A percentile compares a stretch with the other conserved stretches of the same genome.
phyloP scores from a whole-genome alignment of 2,888 invertebrate genomes.

The Temnothorax unifasciatus region DNA sequence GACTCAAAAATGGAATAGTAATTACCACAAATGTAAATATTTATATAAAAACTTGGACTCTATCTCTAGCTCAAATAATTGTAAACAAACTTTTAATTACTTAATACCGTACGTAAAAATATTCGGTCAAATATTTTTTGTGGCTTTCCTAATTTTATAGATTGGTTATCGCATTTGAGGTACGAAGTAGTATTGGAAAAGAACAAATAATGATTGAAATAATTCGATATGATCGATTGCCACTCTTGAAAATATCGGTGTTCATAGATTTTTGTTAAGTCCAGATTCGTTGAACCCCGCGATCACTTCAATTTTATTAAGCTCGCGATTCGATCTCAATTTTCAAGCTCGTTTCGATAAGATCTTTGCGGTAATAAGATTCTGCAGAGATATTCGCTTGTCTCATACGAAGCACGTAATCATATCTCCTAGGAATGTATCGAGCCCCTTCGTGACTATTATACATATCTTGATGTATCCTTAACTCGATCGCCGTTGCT shows the following conservation, averaged over 20 bases:
- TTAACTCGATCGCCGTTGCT: not conserved
- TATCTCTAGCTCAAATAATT: not conserved
- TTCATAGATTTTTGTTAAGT: not conserved
- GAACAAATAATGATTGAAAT: not conserved
- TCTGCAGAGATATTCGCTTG: slow-evolving; percentile 11
- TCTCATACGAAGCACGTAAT: slow-evolving; percentile 29
- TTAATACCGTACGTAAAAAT: not conserved
- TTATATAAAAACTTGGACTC: not conserved
- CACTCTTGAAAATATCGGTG: not conserved
- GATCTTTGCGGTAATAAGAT: not conserved
- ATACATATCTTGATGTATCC: not conserved
- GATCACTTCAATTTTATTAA: slow-evolving; percentile 17
- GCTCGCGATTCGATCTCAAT: slow-evolving; percentile 6
- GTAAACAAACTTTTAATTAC: not conserved
- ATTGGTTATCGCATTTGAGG: not conserved
- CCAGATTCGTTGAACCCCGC: slow-evolving; percentile 25
- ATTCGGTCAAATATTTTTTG: not conserved
- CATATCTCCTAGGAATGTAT: slow-evolving; percentile 37
- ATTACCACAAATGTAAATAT: not conserved
- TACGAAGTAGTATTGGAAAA: not conserved
- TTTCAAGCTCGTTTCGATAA: slow-evolving; percentile 31
- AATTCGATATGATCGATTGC: slow-evolving; percentile 22
- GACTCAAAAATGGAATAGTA: not conserved
- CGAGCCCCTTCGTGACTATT: slow-evolving; percentile 12
- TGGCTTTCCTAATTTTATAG: not conserved